Base-by-base conservation (phyloP, 53 echinoderm and acorn worm genomes). In the Astropecten irregularis region DNA sequence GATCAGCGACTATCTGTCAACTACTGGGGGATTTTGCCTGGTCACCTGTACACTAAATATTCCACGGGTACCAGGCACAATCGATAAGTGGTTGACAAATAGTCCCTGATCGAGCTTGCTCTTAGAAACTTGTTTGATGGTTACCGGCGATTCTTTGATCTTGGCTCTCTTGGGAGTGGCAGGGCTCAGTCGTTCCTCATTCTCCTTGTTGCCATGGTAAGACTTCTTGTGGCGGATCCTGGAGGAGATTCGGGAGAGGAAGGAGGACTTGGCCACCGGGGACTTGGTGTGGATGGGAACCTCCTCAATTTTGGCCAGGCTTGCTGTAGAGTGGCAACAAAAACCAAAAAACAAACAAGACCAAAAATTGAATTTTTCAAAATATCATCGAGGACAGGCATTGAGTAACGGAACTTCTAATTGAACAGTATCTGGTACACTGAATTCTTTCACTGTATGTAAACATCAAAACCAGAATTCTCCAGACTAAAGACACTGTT, bases 211-310 rank as follows among this genome's bases (percentile, higher is more conserved):
- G 48, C 76, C 86, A 15, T 88, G 91, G 70, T 72, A 55, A 22
- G 94, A 90, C 56, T 90, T 94, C 84, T 88, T 90, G 40, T 76
- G 73, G 3, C 91, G 91, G 40, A 99, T 88, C 71, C 81, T 83
- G 69, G 84, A 73, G 28, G 90, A 88, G 58, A 99, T 85, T 27
- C 94, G 83, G 2, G 94, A 90, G 14, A 99, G 94, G 79, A 99
- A 84, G 19, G 94, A 92, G 10, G 92, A 55, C 60, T 94, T 91
- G 44, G 93, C 76, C 32, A 62, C 69, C 28, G 92, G 89, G 20
- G 92, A 86, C 44, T 86, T 85, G 76, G 51, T 31, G 13, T 58
- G 44, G 29, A 69, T 27, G n/a, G 79, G 91, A 35, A 42, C 55
- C 37, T 89, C 89, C 53, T 89, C 89, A 13, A 76, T 63, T 13